A percentile compares a stretch with the other conserved stretches of the same genome.
Conservation (phyloP, 2,797 vertebrate genomes). For the Acropternis orthonyx region DNA sequence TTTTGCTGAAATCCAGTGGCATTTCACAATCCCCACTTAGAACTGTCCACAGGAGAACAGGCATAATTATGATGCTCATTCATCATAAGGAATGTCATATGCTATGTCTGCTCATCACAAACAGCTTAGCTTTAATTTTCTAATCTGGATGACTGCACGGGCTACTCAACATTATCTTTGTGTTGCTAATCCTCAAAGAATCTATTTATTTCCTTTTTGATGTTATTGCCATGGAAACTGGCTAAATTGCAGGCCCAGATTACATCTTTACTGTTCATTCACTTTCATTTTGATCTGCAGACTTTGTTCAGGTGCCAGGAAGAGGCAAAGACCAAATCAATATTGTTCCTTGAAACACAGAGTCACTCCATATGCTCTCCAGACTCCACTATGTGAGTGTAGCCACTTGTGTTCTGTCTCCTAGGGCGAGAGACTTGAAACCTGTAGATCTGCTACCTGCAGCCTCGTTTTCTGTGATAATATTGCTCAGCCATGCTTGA, state of each 20-base stretch:
- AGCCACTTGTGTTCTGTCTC: not conserved
- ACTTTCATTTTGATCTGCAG: not conserved
- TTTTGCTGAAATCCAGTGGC: not conserved
- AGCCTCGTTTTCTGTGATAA: not conserved
- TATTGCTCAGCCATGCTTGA: not conserved
- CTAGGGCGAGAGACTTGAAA: not conserved
- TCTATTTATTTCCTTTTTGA: not conserved
- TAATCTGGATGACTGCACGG: not conserved
- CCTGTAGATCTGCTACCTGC: not conserved
- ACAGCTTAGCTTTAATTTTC: conserved; percentile 5
- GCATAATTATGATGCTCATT: not conserved
- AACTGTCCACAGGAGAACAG: not conserved
- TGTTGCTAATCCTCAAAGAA: conserved; percentile 5
- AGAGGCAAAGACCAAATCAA: not conserved
- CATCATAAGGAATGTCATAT: fast-evolving
- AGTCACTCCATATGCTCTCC: not conserved
- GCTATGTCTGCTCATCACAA: not conserved
- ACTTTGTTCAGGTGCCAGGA: not conserved
- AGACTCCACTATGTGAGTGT: not conserved
- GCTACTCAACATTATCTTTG: not conserved
- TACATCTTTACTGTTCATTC: not conserved
- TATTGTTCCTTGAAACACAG: not conserved
- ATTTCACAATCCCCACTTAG: not conserved
- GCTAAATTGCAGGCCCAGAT: not conserved
- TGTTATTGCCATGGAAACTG: conserved; percentile 10